These are phyloP conservation scores for Varroa destructor DNA, from an alignment of 1,140 invertebrate genomes.

Conservation along the genomic window DNA sequence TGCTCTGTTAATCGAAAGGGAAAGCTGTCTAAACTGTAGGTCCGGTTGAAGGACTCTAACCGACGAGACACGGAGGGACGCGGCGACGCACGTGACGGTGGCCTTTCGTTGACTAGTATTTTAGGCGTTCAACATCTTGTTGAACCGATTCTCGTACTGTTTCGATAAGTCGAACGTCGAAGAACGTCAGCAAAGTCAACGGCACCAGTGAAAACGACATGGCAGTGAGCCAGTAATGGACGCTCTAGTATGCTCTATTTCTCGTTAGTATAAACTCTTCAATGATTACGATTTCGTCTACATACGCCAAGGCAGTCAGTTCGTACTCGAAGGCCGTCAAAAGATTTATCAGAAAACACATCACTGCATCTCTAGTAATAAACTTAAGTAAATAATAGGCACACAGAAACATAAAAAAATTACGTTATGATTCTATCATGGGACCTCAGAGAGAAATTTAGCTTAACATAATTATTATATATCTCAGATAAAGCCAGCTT, in stretches of 20 bases:
- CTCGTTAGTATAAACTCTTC: slow-evolving; percentile 40
- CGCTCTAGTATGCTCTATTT: slow-evolving; percentile 47
- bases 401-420: slow-evolving; percentile 48
- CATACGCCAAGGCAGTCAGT: slow-evolving; percentile 34
- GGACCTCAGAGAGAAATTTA: no score
- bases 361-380: slow-evolving; percentile 48
- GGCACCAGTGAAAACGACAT: slow-evolving; percentile 54
- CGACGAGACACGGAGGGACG: slow-evolving; percentile 59
- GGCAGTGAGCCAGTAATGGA: slow-evolving; percentile 55
- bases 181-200: slow-evolving; percentile 51
- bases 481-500: no score
- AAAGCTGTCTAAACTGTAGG: slow-evolving; percentile 45
- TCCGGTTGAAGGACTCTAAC: slow-evolving; percentile 54
- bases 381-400: slow-evolving; percentile 44
- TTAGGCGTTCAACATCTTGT: slow-evolving; percentile 44
- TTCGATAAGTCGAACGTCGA: slow-evolving; percentile 56
- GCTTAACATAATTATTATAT: no score
- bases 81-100: slow-evolving; percentile 58
- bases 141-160: slow-evolving; percentile 50
- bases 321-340: slow-evolving; percentile 53
- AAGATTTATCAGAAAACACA: slow-evolving; percentile 51
- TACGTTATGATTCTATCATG: no score
- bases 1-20: slow-evolving; percentile 37
- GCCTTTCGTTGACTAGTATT: slow-evolving; percentile 45
- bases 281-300: slow-evolving; percentile 31